phyloP scores from a whole-genome alignment of 2,113 vertebrate species.

The Stomatorhinus ivindoensis region DNA sequence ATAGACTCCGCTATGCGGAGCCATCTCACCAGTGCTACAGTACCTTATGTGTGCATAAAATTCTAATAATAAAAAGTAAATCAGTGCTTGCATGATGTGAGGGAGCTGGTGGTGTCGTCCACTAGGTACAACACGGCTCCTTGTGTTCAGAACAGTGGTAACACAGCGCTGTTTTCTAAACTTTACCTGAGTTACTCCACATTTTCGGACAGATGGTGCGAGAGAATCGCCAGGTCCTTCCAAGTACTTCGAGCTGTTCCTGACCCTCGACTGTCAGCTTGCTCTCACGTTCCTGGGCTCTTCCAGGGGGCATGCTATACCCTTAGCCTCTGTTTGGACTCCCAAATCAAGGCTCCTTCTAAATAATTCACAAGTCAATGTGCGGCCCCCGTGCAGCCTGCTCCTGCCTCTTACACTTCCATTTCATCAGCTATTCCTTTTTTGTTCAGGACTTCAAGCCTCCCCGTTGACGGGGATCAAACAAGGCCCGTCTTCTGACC shows the following conservation, averaged over 20 bases:
- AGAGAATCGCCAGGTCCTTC: neutral
- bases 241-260: neutral
- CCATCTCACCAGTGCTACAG: neutral
- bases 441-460: slow-evolving; percentile 48
- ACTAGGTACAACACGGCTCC: slow-evolving; percentile 28
- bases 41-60: neutral
- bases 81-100: neutral
- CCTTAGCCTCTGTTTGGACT: neutral
- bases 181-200: neutral
- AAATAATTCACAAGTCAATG: slow-evolving; percentile 52
- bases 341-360: slow-evolving; percentile 39
- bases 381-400: slow-evolving; percentile 16
- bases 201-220: slow-evolving; percentile 6
- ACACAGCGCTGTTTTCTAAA: neutral
- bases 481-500: slow-evolving; percentile 27
- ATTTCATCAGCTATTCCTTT: slow-evolving; percentile 61
- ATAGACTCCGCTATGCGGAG: neutral
- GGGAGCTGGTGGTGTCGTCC: neutral
- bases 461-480: slow-evolving; percentile 37
- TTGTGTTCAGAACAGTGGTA: slow-evolving; percentile 22
- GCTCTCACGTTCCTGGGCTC: slow-evolving; percentile 1
- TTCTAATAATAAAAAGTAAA: neutral
- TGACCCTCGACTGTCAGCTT: neutral
- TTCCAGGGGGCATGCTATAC: neutral
- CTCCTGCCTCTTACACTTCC: slow-evolving; percentile 23